Evolutionary conservation across 2,888 invertebrate species (phyloP), one percentile per base, ranked within the genome.

Genomic region (Drosophila barbarae): DNA sequence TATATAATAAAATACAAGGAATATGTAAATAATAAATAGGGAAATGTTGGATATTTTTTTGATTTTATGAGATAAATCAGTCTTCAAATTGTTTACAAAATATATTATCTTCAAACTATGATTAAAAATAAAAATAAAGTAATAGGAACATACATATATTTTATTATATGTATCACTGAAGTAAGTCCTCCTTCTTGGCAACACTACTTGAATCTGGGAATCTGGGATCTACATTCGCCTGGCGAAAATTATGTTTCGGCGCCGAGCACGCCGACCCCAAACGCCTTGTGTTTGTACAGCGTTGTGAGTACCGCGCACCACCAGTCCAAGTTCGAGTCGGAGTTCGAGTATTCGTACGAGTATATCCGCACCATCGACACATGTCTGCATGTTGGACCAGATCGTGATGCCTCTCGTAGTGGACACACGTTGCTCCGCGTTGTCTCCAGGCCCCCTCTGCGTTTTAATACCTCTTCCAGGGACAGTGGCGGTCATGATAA

Each of bases 391-490:
- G 77, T 84, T 75, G 69, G 72, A 78, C 81, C 55, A 80, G 71
- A 84, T 79, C 79, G 79, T 79, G 79, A 84, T 84, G 83, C 77
- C 80, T 75, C 69, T 84, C 74, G 77, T 83, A 79, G 85, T 79
- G 79, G 79, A 79, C 79, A 79, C 83, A 79, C 84, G 70, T 82
- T 71, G 69, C 69, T 65, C 69, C 4, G 26, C 28, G 28, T 60
- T 56, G 44, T 42, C 28, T 15, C 28, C 44, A 28, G 28, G 28
- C 21, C 26, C 28, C 44, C 34, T 18, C 23, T 51, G 18, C 9
- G 13, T 8, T 3, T 15, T 13, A 13, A 5, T 26, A 15, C 18
- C 38, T 28, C 15, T 28, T 7, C 1, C 0, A 4, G 3, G 15
- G 3, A 46, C 28, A 46, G 28, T 9, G 2, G 5, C 2, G 46